phyloP scores from a whole-genome alignment of 2,797 vertebrate species.

The Eulemur mongoz region DNA sequence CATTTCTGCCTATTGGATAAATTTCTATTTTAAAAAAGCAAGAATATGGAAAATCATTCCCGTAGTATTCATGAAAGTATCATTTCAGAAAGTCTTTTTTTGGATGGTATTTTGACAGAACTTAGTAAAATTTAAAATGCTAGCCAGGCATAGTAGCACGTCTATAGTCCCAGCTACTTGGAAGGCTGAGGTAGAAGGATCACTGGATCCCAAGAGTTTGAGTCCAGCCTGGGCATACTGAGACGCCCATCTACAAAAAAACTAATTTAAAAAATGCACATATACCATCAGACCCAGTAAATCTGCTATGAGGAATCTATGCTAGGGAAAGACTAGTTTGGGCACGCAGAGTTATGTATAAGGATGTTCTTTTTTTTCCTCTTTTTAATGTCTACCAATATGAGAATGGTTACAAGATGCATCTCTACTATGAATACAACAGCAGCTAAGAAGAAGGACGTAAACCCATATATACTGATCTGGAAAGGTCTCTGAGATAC shows the following conservation, averaged over 20 bases:
- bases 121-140: background rate
- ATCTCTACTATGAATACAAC: background rate
- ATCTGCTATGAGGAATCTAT: background rate
- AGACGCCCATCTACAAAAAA: background rate
- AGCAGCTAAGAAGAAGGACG: background rate
- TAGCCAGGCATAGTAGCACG: background rate
- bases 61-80: background rate
- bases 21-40: background rate
- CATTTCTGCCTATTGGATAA: background rate
- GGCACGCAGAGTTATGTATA: background rate
- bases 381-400: background rate
- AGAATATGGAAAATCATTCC: background rate
- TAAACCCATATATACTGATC: background rate
- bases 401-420: background rate
- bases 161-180: background rate
- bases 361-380: background rate
- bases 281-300: background rate
- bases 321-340: background rate
- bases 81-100: background rate
- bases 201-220: background rate
- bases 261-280: background rate
- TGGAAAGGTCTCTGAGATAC: background rate
- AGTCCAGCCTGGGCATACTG: background rate
- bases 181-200: background rate
- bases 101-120: background rate